Conservation (phyloP, 2,888 invertebrate genomes). For the Minunthozetes semirufus region DNA sequence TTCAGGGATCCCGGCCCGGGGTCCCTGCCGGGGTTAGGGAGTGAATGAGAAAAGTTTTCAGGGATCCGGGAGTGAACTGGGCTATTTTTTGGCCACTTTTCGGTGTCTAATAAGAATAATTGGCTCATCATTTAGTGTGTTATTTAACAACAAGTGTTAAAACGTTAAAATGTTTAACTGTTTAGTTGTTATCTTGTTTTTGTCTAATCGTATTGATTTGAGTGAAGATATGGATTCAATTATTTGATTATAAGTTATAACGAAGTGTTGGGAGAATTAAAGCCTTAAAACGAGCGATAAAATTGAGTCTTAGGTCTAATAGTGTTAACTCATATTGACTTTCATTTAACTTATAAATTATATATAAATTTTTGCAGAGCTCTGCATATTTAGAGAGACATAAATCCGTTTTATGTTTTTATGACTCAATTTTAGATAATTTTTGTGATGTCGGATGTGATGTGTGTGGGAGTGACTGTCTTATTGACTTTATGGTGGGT, state of each 20-base stretch:
- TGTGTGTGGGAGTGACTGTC: conserved; percentile 26
- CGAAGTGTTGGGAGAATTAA: too few species aligned
- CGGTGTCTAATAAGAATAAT: too few species aligned
- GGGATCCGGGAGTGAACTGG: too few species aligned
- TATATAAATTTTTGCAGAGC: conserved; percentile 9
- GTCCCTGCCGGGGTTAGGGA: too few species aligned
- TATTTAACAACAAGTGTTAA: too few species aligned
- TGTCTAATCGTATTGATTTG: too few species aligned
- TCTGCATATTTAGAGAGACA: conserved; percentile 25
- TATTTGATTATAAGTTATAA: not conserved
- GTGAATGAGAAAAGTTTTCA: too few species aligned
- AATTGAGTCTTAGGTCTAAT: not conserved
- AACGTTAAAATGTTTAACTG: too few species aligned
- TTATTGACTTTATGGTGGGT: not conserved
- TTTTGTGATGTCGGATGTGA: not conserved
- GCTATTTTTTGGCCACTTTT: too few species aligned
- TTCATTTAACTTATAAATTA: conserved; percentile 8
- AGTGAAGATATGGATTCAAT: not conserved
- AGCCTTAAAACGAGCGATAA: not conserved
- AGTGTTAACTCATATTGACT: conserved; percentile 9
- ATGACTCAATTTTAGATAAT: conserved; percentile 18
- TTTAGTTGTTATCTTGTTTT: too few species aligned
- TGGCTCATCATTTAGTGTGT: too few species aligned
- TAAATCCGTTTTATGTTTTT: conserved; percentile 11
- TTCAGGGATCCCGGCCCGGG: too few species aligned